phyloP scores from a whole-genome alignment of 2,888 invertebrate species.

The Drosophila peninsularis region DNA sequence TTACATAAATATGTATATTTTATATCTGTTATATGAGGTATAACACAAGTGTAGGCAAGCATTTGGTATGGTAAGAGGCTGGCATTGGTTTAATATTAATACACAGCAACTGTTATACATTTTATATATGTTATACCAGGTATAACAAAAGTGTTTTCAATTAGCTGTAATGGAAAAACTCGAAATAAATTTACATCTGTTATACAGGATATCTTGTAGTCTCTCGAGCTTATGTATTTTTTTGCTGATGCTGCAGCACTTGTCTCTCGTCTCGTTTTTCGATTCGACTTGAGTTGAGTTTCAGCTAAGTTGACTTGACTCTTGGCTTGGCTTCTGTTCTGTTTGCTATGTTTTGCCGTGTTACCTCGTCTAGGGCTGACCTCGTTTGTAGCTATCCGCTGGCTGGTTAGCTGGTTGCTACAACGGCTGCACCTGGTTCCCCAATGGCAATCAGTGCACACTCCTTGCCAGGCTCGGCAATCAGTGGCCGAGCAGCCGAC shows the following conservation, averaged over 20 bases:
- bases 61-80: no score
- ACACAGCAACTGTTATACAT: background rate
- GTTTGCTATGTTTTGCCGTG: slow-evolving; percentile 56
- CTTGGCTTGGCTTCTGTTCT: slow-evolving; percentile 32
- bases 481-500: slow-evolving; percentile 30
- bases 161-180: background rate
- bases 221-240: background rate
- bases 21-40: background rate
- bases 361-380: slow-evolving; percentile 49
- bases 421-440: slow-evolving; percentile 17
- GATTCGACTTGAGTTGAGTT: slow-evolving; percentile 21
- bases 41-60: background rate
- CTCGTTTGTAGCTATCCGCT: slow-evolving; percentile 44
- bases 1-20: background rate
- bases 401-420: slow-evolving; percentile 7
- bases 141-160: background rate
- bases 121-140: background rate
- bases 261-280: slow-evolving; percentile 27
- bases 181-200: background rate
- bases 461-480: slow-evolving; percentile 48
- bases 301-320: slow-evolving; percentile 27
- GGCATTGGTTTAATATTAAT: no score
- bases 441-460: slow-evolving; percentile 65
- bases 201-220: background rate
- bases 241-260: slow-evolving; percentile 43